phyloP scores from a whole-genome alignment of 2,888 invertebrate genomes.

The Furcula furcula region DNA sequence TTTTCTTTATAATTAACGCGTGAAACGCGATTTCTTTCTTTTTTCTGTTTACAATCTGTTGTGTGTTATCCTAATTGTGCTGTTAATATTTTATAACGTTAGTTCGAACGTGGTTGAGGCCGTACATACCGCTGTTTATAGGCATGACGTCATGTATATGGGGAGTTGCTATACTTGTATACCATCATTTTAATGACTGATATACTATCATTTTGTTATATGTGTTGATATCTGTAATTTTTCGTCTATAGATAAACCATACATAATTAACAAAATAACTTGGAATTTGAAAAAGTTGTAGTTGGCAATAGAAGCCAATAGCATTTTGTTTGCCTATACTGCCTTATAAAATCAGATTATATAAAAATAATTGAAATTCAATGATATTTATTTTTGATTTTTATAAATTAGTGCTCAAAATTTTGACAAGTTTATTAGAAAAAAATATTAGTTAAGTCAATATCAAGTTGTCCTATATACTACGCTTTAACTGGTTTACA shows the following conservation, averaged over 20 bases:
- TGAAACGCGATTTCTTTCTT: constrained; percentile 49
- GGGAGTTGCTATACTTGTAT: constrained; percentile 83
- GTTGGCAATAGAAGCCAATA: too few species aligned
- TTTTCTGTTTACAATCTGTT: constrained; percentile 23
- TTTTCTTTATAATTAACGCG: too few species aligned
- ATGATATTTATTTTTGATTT: constrained; percentile 7
- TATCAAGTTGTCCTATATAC: too few species aligned
- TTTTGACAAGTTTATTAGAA: too few species aligned
- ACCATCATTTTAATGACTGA: constrained; percentile 69
- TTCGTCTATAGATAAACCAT: too few species aligned
- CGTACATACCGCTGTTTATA: constrained; percentile 90
- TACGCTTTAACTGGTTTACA: too few species aligned
- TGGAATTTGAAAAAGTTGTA: constrained; percentile 1
- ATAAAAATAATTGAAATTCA: constrained; percentile 2
- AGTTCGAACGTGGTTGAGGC: constrained; percentile 83
- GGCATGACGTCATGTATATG: constrained; percentile 95
- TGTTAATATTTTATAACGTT: constrained; percentile 41
- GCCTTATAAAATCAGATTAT: constrained; percentile 5
- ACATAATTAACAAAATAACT: too few species aligned
- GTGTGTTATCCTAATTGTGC: constrained; percentile 49
- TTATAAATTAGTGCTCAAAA: constrained; percentile 36
- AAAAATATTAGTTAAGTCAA: too few species aligned
- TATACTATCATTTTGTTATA: constrained; percentile 17
- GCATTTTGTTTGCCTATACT: too few species aligned
- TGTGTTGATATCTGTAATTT: too few species aligned